Conservation (phyloP, 2,113 vertebrate genomes). For the Panthera leo region DNA sequence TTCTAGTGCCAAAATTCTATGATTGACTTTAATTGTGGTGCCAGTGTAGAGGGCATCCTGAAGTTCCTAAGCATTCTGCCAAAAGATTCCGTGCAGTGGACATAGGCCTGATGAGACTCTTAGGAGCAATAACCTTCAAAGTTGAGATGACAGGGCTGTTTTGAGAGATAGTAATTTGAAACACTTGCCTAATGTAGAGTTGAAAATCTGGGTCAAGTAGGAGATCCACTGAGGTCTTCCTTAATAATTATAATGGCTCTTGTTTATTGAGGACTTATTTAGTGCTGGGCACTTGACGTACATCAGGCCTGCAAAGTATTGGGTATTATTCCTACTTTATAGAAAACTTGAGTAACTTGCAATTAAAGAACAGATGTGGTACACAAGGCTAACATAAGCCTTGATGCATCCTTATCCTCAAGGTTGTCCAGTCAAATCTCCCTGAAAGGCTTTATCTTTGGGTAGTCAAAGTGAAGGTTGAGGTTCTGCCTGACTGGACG, state of each 20-base stretch:
- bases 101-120: neutral
- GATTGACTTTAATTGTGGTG: conserved; percentile 41
- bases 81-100: conserved; percentile 11
- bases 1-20: conserved; percentile 36
- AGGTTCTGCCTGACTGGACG: neutral
- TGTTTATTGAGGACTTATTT: neutral
- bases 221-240: neutral
- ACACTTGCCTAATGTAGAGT: conserved; percentile 14
- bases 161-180: conserved; percentile 41
- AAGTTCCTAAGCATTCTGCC: conserved; percentile 41
- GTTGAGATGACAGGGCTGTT: neutral
- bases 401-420: neutral
- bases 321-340: neutral
- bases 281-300: neutral
- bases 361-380: neutral
- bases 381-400: neutral
- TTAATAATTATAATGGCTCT: conserved; percentile 26
- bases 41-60: neutral
- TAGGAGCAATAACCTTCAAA: neutral
- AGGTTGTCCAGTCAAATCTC: neutral
- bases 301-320: neutral
- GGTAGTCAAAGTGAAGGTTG: neutral
- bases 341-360: neutral
- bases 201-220: conserved; percentile 49
- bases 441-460: neutral